A percentile compares a stretch with the other conserved stretches of the same genome.
phyloP scores from a whole-genome alignment of 1,140 invertebrate species.

The Geopemphigus sp. region DNA sequence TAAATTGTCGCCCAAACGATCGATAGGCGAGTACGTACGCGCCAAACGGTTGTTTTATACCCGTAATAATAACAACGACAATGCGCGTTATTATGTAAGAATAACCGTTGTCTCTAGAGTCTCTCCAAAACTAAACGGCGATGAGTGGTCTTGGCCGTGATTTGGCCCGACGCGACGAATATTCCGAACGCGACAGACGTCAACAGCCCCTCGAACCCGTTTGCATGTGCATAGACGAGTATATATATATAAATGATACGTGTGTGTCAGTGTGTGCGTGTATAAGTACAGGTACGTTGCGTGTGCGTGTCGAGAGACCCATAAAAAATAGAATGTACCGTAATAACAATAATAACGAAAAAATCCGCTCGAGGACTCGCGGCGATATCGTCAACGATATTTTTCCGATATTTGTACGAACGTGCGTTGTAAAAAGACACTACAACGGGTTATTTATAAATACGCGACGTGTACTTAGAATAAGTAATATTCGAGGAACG shows the following conservation, averaged over 20 bases:
- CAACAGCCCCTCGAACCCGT: slow-evolving; percentile 30
- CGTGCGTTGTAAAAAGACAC: no score
- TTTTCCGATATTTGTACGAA: no score
- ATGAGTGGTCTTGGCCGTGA: slow-evolving; percentile 23
- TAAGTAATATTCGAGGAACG: no score
- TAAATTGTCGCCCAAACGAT: no score
- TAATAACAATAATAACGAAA: slow-evolving; percentile 20
- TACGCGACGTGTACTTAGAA: no score
- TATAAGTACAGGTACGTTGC: background rate
- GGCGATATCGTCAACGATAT: background rate
- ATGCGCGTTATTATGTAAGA: no score
- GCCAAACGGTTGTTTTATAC: no score
- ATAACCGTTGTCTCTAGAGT: slow-evolving; percentile 19
- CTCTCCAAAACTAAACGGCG: background rate
- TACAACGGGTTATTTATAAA: no score
- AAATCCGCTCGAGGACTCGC: slow-evolving; percentile 7
- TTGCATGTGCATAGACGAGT: slow-evolving; percentile 24
- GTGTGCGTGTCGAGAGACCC: slow-evolving; percentile 34
- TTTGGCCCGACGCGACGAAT: background rate
- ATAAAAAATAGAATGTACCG: slow-evolving; percentile 20
- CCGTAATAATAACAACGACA: no score
- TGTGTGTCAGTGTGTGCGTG: background rate
- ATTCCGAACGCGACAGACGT: slow-evolving; percentile 4
- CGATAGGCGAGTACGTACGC: no score
- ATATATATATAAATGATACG: slow-evolving; percentile 24